Conservation (phyloP, 2,888 invertebrate species). For the Flabesymbios commensalis region DNA sequence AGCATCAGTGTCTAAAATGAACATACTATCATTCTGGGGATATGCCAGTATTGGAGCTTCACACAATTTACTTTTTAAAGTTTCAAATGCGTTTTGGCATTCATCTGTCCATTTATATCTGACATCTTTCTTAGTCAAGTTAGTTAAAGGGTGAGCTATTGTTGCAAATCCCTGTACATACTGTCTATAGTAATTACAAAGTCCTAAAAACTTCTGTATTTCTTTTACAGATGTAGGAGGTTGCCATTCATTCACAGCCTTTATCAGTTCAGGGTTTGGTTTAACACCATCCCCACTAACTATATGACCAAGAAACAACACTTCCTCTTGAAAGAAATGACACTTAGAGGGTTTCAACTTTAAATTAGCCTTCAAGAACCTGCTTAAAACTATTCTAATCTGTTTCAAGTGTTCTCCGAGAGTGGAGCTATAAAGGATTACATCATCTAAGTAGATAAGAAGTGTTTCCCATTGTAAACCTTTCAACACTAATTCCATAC, state of each 20-base stretch:
- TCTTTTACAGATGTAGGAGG: neutral
- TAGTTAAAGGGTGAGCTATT: conserved; percentile 5
- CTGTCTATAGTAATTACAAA: conserved; percentile 7
- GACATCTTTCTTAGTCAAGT: neutral
- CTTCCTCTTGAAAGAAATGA: conserved; percentile 6
- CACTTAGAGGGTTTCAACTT: conserved; percentile 11
- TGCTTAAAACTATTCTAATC: conserved; percentile 27
- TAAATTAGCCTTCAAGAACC: conserved; percentile 13
- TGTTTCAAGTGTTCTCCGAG: conserved; percentile 8
- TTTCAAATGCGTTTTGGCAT: neutral
- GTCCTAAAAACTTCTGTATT: conserved; percentile 4
- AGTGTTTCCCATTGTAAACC: neutral
- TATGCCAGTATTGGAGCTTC: neutral
- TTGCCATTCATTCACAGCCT: conserved; percentile 13
- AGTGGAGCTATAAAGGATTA: conserved; percentile 10
- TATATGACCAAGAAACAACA: conserved; percentile 16
- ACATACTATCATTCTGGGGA: neutral
- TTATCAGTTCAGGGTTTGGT: conserved; percentile 12
- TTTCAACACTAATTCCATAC: conserved; percentile 6
- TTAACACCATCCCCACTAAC: conserved; percentile 11
- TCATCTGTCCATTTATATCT: neutral
- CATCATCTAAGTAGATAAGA: conserved; percentile 19
- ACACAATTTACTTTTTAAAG: neutral
- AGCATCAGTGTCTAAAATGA: neutral
- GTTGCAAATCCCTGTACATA: conserved; percentile 7